Evolutionary conservation across 2,113 vertebrate genomes (phyloP), one percentile per base, ranked within the genome.

Genomic region (Cyanoramphus novaezelandiae): DNA sequence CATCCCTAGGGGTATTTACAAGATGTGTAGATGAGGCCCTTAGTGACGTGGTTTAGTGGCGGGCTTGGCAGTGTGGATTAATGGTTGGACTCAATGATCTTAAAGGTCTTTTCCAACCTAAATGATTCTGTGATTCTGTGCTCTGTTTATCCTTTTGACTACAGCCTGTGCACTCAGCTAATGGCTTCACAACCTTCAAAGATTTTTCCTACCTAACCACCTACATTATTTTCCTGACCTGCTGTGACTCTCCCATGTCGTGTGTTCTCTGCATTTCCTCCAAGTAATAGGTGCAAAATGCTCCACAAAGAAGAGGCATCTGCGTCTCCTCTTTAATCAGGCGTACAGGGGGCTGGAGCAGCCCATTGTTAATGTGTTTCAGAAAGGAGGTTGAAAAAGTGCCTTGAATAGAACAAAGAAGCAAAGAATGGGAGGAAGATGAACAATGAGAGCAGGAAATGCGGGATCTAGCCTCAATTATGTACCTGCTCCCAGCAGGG

Each of bases 121-220:
- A 69, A 37, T 62, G 62, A 37, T 63, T 76, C 76, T 86, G 9
- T 68, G 87, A 62, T 60, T 46, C 55, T 76, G 2, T 67, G n/a
- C 78, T 92, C 47, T 96, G 74, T 92, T 97, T 94, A 49, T 79
- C 74, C 70, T 91, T 94, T 92, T 52, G 47, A 41, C 68, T 50
- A 9, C 75, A 94, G 70, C 71, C 90, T 63, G 25, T 55, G 75
- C 35, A 16, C 69, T 86, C 25, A 5, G 82, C 81, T 93, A 72
- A 96, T 91, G 92, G 86, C 86, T 95, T 95, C 65, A 49, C 72
- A 68, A 67, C 79, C 90, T 72, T 92, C 92, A 82, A 92, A 94
- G 80, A 21, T 78, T 82, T 84, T 96, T 35, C 81, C 55, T 92
- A 4, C 47, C 70, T 60, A 28, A 76, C 83, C 93, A 86, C 77